Base-by-base conservation (phyloP, 1,140 invertebrate species). In the Drosophila prosaltans region DNA sequence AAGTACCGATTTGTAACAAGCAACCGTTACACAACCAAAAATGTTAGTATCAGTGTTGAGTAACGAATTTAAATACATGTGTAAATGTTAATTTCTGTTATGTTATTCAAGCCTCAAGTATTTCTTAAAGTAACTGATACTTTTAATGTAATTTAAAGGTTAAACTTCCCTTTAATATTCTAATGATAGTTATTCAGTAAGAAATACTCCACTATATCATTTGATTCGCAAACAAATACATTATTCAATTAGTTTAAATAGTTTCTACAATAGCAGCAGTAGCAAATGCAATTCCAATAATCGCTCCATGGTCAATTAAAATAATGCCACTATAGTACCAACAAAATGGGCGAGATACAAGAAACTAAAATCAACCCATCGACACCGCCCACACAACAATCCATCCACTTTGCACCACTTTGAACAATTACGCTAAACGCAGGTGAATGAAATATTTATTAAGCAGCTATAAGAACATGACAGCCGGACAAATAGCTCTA, bases 391-490 rank as follows among this genome's bases (percentile, higher is more conserved):
- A 21, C 57, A 2, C 30, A n/a, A 2, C 36, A 60, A 24, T 39
- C 11, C 32, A 36, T 6, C 10, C 8, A 21, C 57, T 16, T 59
- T 30, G n/a, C 48, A 43, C 30, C 55, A 24, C 36, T 54, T 32
- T 26, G 26, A 39, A 61, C 72, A 64, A 84, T 63, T 73, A 58
- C 57, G 61, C 48, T 69, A 69, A 88, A 69, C 80, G 72, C 66
- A 80, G 71, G 62, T 11, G 63, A 64, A 86, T 86, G 83, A 80
- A 86, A 89, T 86, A 89, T 86, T 78, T 77, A 86, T 86, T 77
- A 74, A 67, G 67, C 61, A 61, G 61, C 61, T 58, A 62, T 75
- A 65, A 65, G 69, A 72, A 79, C 80, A 45, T 62, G 76, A 45
- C 80, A 88, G 75, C 51, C 72, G 65, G 60, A 73, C 67, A 72